Base-by-base conservation (phyloP, 2,888 invertebrate species). In the Spialia ferax region DNA sequence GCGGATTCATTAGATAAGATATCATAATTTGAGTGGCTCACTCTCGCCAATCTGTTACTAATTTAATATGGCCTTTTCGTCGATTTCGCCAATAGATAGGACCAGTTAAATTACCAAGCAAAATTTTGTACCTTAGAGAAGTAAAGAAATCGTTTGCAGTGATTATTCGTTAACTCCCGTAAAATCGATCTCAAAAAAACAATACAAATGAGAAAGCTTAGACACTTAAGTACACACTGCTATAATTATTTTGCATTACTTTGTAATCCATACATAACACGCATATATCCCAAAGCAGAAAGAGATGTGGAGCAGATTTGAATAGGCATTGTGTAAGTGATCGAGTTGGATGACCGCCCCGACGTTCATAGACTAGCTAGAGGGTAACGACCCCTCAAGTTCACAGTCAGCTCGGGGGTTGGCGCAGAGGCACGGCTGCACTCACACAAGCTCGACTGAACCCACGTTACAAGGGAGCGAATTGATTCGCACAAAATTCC, bases 331-430 rank as follows among this genome's bases (percentile, higher is more conserved):
- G 66, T 61, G 67, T 59, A 70, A 72, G 72, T 70, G 75, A 78
- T 77, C 79, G 78, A 79, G 84, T 85, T 83, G 78, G 83, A 79
- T 76, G 84, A 85, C 81, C 83, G 75, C 79, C 76, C 72, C 76
- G 77, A 71, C 75, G 74, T 73, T 78, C 77, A 73, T 71, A 72
- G 70, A 69, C 74, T 73, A 75, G 85, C 74, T 73, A 75, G 85
- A 87, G 93, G 93, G 91, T 93, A 90, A 86, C 86, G 88, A 90
- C 92, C 93, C 93, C 85, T 88, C 91, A 89, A 91, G 89, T 88
- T 90, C 88, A 89, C 85, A 88, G 86, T 79, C 84, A 84, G 79
- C 81, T 83, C 83, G 80, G 81, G 87, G 87, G 86, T 85, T 79
- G 83, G 54, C 54, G 35, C 65, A 52, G 59, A 65, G 35, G 79